Percentiles rank a stretch among this genome's conserved stretches.
Evolutionary conservation across 2,888 invertebrate genomes (phyloP).

Genomic region (Hydroisotoma schaefferi): DNA sequence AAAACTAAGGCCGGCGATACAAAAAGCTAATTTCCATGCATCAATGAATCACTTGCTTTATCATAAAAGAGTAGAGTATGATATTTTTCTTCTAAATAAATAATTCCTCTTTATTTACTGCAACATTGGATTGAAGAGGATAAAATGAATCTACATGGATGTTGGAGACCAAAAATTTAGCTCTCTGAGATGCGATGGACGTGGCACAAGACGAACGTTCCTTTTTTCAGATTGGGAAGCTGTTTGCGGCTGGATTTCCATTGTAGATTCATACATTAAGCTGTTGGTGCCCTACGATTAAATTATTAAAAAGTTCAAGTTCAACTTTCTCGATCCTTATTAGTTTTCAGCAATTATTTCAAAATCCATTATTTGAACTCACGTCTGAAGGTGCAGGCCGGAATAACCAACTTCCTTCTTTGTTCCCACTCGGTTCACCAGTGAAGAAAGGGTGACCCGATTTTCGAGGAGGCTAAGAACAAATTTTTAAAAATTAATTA

Average conservation of each 20-base stretch:
- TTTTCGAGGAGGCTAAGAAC: conserved; percentile 30
- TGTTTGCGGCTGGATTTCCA: conserved; percentile 36
- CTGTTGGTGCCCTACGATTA: conserved; percentile 13
- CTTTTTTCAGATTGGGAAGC: conserved; percentile 32
- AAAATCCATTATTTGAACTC: conserved; percentile 17
- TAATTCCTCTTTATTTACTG: no score
- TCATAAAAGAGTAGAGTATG: no score
- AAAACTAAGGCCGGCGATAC: no score
- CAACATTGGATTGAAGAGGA: no score
- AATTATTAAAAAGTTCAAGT: background rate
- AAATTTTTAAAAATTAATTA: background rate
- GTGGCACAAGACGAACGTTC: conserved; percentile 44
- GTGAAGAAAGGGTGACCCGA: conserved; percentile 47
- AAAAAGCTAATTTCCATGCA: no score
- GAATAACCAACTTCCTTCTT: conserved; percentile 44
- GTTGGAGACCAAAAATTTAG: conserved; percentile 85
- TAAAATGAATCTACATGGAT: conserved; percentile 71
- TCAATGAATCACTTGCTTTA: no score
- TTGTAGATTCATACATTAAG: conserved; percentile 40
- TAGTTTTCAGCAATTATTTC: background rate
- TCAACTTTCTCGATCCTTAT: background rate
- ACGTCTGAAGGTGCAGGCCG: conserved; percentile 38
- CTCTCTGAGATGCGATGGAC: conserved; percentile 69
- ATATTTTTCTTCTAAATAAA: no score
- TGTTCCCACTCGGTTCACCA: conserved; percentile 18